phyloP scores from a whole-genome alignment of 2,797 vertebrate species.

The Limosa lapponica region DNA sequence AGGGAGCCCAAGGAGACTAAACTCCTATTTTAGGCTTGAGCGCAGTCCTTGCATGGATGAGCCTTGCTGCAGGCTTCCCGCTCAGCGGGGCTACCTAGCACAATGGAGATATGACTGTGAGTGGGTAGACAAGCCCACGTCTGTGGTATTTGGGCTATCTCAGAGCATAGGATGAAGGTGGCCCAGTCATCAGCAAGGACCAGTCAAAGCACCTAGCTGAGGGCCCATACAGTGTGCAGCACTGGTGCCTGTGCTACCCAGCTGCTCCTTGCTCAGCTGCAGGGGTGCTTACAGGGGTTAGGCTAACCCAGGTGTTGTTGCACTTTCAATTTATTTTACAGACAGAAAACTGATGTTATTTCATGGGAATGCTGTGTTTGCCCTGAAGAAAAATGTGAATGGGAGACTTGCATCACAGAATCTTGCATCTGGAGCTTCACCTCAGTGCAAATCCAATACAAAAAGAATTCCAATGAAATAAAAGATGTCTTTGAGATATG shows the following conservation, averaged over 20 bases:
- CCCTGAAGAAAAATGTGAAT: not conserved
- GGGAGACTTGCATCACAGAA: not conserved
- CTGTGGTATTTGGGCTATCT: not conserved
- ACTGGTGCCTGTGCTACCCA: not conserved
- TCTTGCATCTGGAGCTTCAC: not conserved
- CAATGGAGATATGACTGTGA: not conserved
- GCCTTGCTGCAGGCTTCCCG: not conserved
- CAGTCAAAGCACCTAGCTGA: accelerated
- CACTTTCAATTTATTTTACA: not conserved
- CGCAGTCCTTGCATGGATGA: not conserved
- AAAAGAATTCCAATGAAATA: not conserved
- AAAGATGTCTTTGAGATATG: not conserved
- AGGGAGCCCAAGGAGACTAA: not conserved
- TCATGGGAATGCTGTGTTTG: not conserved
- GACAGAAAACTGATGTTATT: not conserved
- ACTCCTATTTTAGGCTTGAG: not conserved
- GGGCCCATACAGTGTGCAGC: accelerated
- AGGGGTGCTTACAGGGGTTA: no score
- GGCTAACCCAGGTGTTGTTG: not conserved
- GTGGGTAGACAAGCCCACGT: not conserved
- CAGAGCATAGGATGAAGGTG: not conserved
- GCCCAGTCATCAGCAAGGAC: not conserved
- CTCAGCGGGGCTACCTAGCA: not conserved
- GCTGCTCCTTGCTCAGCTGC: not conserved
- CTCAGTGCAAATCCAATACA: not conserved